phyloP scores from a whole-genome alignment of 2,888 invertebrate genomes.

The Harpalus rubripes region DNA sequence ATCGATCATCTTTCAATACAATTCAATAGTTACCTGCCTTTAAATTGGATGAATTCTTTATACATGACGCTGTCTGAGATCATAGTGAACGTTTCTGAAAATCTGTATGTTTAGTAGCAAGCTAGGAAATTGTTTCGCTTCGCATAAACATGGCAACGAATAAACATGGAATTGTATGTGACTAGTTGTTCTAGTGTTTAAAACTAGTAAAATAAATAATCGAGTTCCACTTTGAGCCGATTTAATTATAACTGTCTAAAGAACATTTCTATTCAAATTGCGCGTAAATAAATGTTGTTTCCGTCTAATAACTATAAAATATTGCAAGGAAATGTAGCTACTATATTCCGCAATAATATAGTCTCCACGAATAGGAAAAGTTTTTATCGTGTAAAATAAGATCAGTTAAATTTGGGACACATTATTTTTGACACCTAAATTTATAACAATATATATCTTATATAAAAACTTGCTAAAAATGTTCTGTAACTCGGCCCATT shows the following conservation, averaged over 20 bases:
- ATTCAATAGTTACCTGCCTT: not conserved
- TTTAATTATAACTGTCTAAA: slow-evolving; percentile 31
- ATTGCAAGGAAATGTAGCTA: not conserved
- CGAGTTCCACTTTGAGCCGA: slow-evolving; percentile 33
- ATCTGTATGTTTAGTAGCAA: not conserved
- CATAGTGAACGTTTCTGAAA: not conserved
- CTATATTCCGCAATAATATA: not conserved
- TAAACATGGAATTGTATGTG: slow-evolving; percentile 26
- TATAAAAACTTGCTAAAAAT: too few relatives aligned
- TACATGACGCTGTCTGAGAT: not conserved
- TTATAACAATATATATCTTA: too few relatives aligned
- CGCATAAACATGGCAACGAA: not conserved
- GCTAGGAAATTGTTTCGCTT: not conserved
- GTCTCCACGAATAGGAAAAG: not conserved
- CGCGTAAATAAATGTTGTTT: not conserved
- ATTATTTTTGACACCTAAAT: too few relatives aligned
- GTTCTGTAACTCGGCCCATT: too few relatives aligned
- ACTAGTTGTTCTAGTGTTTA: slow-evolving; percentile 24
- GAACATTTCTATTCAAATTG: not conserved
- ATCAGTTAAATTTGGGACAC: too few relatives aligned
- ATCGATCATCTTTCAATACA: not conserved
- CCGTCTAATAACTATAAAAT: not conserved
- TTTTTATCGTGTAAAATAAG: not conserved
- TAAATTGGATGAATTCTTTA: not conserved
- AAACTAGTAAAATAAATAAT: slow-evolving; percentile 31